Evolutionary conservation across 2,113 vertebrate genomes (phyloP).

Genomic region (Albula glossodonta): DNA sequence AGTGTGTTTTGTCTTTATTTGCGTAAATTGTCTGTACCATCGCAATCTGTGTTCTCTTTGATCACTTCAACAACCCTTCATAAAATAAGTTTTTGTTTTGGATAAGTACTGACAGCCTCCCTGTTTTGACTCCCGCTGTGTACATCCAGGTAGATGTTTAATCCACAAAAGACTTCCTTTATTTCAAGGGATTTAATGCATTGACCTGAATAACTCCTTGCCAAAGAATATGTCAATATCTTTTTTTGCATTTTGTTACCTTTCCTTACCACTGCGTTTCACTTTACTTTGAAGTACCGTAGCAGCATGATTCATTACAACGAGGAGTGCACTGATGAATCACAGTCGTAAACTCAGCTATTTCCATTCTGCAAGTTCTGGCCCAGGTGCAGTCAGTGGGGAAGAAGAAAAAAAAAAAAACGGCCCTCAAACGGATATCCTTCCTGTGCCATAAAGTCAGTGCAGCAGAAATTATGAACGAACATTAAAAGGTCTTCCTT

Average conservation of each 20-base stretch:
- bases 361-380: neutral
- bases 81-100: too few species aligned
- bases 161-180: neutral
- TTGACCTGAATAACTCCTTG: neutral
- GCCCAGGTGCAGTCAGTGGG: neutral
- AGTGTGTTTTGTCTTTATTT: too few species aligned
- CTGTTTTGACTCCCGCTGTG: too few species aligned
- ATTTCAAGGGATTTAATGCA: neutral
- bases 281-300: neutral
- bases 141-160: neutral
- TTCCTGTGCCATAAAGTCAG: neutral
- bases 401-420: neutral
- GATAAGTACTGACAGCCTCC: too few species aligned
- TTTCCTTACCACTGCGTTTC: neutral
- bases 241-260: neutral
- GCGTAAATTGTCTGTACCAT: neutral
- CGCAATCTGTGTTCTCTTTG: neutral
- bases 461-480: neutral
- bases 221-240: neutral
- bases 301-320: slow-evolving; percentile 6
- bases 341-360: neutral
- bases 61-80: neutral
- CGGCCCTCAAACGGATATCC: neutral
- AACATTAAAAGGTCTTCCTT: slow-evolving; percentile 21
- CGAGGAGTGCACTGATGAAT: neutral